Percentiles rank a stretch among this genome's conserved stretches.
phyloP scores from a whole-genome alignment of 2,113 vertebrate species.

The Anas platyrhynchos region DNA sequence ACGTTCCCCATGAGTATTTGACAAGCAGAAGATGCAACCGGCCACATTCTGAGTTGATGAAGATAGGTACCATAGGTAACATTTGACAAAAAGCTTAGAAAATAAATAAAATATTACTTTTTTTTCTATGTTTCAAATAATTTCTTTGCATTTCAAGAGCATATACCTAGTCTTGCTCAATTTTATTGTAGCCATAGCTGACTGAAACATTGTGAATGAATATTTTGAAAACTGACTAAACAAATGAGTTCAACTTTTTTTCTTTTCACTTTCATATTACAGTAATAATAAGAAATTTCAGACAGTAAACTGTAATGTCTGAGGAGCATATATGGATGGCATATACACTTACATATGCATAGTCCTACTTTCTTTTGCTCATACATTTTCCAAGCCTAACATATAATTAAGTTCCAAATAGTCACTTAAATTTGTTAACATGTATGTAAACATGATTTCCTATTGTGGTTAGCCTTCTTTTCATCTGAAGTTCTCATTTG shows the following conservation, averaged over 20 bases:
- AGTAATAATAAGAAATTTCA: neutral
- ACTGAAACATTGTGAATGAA: neutral
- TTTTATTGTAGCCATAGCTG: neutral
- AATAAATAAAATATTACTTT: neutral
- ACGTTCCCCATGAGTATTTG: neutral
- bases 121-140: neutral
- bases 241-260: neutral
- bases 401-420: slow-evolving; percentile 10
- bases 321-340: neutral
- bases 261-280: neutral
- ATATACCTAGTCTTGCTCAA: neutral
- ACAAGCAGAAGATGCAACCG: neutral
- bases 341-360: neutral
- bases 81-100: neutral
- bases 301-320: neutral
- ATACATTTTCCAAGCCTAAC: neutral
- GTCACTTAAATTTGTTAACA: slow-evolving; percentile 12
- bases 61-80: neutral
- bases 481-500: neutral
- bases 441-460: neutral
- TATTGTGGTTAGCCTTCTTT: neutral
- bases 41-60: neutral
- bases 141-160: neutral
- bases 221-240: neutral
- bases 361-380: neutral